Evolutionary conservation across 2,113 vertebrate genomes (phyloP).

Genomic region (Sturnus vulgaris): DNA sequence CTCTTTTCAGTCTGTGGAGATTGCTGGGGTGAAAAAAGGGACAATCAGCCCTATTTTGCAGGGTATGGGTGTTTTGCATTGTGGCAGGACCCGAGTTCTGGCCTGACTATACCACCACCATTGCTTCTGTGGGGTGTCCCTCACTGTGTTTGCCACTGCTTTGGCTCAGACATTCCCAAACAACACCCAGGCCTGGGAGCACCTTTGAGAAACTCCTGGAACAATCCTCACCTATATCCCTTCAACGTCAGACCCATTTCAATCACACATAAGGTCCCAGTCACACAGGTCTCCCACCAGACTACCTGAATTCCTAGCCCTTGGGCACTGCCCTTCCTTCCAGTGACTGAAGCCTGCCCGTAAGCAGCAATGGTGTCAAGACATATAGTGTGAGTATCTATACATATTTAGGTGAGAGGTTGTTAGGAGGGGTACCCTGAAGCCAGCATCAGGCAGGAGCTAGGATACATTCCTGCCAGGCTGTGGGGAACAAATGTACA

Average conservation of each 20-base stretch:
- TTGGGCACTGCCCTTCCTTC: neutral
- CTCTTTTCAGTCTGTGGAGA: neutral
- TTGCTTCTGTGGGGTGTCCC: neutral
- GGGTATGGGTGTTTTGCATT: neutral
- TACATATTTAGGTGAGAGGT: neutral
- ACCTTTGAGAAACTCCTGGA: neutral
- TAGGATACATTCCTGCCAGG: rapidly evolving
- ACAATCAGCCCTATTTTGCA: neutral
- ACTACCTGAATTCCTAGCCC: neutral
- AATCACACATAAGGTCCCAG: neutral
- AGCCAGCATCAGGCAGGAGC: rapidly evolving
- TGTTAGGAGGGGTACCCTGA: neutral
- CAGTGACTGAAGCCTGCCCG: neutral
- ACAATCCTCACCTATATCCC: neutral
- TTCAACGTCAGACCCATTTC: neutral
- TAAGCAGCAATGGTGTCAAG: neutral
- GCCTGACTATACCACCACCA: neutral
- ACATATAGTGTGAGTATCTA: rapidly evolving
- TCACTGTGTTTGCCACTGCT: neutral
- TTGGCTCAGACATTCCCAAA: neutral
- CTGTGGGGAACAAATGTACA: neutral
- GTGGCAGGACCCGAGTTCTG: neutral
- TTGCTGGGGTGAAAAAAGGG: neutral
- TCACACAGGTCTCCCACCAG: neutral
- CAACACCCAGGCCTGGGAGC: neutral